Conservation (phyloP, 2,888 invertebrate genomes). For the Urechis unicinctus region DNA sequence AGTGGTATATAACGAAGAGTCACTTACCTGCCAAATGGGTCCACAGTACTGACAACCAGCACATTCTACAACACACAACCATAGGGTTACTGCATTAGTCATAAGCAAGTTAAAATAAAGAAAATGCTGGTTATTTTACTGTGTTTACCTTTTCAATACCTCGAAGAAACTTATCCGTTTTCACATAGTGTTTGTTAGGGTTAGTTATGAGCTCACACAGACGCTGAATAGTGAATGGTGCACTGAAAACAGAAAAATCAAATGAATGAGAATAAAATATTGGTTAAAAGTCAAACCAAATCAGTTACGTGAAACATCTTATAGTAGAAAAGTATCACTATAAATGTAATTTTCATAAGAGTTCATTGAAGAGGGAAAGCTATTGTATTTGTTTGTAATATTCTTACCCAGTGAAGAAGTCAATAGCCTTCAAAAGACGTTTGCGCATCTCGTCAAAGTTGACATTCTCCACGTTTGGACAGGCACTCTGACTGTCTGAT, state of each 20-base stretch:
- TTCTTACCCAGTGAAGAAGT: not conserved
- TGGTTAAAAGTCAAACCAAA: no score
- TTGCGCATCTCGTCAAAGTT: not conserved
- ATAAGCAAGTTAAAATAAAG: no score
- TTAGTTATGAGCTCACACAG: conserved; percentile 87
- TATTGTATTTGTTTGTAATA: no score
- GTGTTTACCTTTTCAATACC: conserved; percentile 75
- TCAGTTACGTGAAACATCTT: no score
- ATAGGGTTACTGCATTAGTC: no score
- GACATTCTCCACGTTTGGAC: not conserved
- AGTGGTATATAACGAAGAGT: not conserved
- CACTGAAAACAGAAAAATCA: conserved; percentile 55
- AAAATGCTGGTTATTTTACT: no score
- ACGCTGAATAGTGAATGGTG: conserved; percentile 93
- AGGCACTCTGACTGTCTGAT: not conserved
- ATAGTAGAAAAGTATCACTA: no score
- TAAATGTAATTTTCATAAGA: no score
- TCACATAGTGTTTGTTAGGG: conserved; percentile 87
- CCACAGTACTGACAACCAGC: not conserved
- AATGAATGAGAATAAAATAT: no score
- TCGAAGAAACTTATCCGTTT: conserved; percentile 93
- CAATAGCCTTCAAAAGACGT: not conserved
- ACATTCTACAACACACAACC: no score
- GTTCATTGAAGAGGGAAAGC: no score
- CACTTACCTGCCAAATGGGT: not conserved